phyloP scores from a whole-genome alignment of 2,888 invertebrate genomes.

The Cotesia congregata region DNA sequence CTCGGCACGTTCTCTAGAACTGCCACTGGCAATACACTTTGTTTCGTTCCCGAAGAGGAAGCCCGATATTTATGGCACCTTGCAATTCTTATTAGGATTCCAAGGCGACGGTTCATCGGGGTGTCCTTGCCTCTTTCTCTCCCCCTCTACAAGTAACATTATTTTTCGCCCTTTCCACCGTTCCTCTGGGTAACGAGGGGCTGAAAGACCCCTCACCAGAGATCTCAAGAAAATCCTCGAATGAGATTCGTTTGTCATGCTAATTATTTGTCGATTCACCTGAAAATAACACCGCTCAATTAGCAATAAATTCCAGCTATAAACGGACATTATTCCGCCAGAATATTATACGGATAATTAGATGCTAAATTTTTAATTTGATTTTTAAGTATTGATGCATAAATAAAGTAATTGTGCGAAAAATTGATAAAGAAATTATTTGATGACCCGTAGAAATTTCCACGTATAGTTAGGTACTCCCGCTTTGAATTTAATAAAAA shows the following conservation, averaged over 20 bases:
- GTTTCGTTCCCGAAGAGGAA: slow-evolving; percentile 56
- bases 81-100: slow-evolving; percentile 60
- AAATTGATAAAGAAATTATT: not conserved
- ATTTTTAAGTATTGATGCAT: not conserved
- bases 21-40: slow-evolving; percentile 60
- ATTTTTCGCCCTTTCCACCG: not conserved
- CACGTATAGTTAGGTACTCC: too few species aligned
- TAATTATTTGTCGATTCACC: slow-evolving; percentile 44
- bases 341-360: not conserved
- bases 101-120: slow-evolving; percentile 55
- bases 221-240: slow-evolving; percentile 25
- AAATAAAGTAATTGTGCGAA: not conserved
- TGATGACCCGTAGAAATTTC: not conserved
- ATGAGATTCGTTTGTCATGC: slow-evolving; percentile 40
- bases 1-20: slow-evolving; percentile 54
- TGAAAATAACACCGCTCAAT: not conserved
- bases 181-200: slow-evolving; percentile 39
- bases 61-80: slow-evolving; percentile 58
- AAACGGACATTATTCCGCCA: not conserved
- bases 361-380: not conserved
- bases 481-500: too few species aligned
- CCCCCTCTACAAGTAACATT: not conserved
- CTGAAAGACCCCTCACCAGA: slow-evolving; percentile 40
- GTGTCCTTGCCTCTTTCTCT: slow-evolving; percentile 7
- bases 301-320: not conserved